phyloP scores from a whole-genome alignment of 2,113 vertebrate genomes.

The Garra rufa region DNA sequence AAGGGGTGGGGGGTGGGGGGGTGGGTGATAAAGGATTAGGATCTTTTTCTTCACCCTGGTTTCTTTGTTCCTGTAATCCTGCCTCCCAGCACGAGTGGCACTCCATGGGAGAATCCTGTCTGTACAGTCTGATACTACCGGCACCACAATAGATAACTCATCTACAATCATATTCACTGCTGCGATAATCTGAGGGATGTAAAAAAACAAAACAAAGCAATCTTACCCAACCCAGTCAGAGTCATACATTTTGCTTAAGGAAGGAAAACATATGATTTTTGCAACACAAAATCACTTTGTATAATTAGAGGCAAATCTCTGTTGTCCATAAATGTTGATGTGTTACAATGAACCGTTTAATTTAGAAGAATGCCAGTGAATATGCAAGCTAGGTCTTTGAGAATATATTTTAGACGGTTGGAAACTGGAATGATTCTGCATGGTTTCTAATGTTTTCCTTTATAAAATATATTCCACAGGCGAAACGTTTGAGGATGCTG shows the following conservation, averaged over 20 bases:
- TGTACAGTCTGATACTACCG: constrained; percentile 20
- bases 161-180: constrained; percentile 3
- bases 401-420: neutral
- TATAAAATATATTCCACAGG: neutral
- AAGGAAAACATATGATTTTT: neutral
- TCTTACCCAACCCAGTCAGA: neutral
- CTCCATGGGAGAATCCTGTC: constrained; percentile 19
- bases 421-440: neutral
- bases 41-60: constrained; percentile 37
- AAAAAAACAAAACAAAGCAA: neutral
- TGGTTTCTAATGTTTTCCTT: neutral
- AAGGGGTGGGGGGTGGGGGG: too few species aligned
- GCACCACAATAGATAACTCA: constrained; percentile 2
- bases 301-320: neutral
- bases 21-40: constrained; percentile 27
- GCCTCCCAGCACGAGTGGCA: neutral
- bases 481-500: neutral
- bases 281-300: neutral
- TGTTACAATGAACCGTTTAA: neutral
- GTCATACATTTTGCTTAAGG: neutral
- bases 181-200: neutral
- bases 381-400: neutral
- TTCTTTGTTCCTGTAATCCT: constrained; percentile 38
- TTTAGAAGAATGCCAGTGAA: neutral
- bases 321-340: neutral